phyloP scores from a whole-genome alignment of 2,797 vertebrate genomes.

The Smutsia temminckii region DNA sequence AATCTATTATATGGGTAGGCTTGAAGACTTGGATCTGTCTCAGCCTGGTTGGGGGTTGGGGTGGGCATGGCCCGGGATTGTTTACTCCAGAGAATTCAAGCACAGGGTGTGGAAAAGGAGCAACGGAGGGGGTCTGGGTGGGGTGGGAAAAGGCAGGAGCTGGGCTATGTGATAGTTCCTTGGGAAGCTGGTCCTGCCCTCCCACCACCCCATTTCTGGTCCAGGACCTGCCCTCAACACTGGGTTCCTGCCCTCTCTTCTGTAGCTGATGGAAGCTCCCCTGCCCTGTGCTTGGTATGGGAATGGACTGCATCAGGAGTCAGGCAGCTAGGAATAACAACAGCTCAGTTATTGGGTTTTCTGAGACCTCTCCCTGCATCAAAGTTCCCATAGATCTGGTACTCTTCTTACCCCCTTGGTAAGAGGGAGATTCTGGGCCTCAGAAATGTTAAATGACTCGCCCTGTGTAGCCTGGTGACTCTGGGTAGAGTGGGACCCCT shows the following conservation, averaged over 20 bases:
- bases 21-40: not conserved
- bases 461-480: not conserved
- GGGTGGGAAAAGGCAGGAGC: not conserved
- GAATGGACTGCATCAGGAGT: not conserved
- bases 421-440: not conserved
- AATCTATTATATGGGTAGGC: not conserved
- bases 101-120: not conserved
- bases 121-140: fast-evolving
- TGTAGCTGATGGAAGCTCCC: fast-evolving
- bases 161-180: not conserved
- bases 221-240: not conserved
- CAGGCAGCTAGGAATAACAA: not conserved
- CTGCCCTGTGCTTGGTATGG: not conserved
- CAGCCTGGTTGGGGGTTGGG: not conserved
- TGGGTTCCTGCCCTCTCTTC: not conserved
- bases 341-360: not conserved
- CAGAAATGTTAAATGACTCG: not conserved
- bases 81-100: not conserved
- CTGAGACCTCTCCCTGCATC: not conserved
- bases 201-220: not conserved
- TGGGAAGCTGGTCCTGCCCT: not conserved
- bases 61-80: not conserved
- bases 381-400: too few species aligned
- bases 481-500: not conserved
- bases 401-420: not conserved